Percentiles rank a stretch among this genome's conserved stretches.
Evolutionary conservation across 1,140 invertebrate species (phyloP).

Genomic region (Chrysomallon squamiferum): DNA sequence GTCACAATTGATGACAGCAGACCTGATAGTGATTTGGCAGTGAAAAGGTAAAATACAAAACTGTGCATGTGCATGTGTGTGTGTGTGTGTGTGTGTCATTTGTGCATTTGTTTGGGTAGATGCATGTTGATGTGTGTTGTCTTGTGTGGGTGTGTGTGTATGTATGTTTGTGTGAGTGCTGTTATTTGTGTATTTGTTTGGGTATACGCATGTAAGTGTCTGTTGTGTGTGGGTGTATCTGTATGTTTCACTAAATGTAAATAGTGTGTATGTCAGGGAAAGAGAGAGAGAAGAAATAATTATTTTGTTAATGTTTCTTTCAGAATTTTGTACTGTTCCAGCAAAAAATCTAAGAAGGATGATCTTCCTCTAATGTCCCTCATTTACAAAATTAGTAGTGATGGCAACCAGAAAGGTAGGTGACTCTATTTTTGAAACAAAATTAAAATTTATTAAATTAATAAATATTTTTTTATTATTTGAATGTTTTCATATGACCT

Average conservation of each 20-base stretch:
- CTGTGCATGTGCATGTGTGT: background rate
- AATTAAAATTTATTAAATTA: background rate
- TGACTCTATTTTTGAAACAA: constrained; percentile 2
- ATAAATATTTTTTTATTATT: background rate
- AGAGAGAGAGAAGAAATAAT: too few relatives aligned
- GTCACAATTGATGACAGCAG: constrained; percentile 77
- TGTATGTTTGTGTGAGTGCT: background rate
- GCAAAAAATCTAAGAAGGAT: constrained; percentile 20
- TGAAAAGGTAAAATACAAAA: constrained; percentile 69
- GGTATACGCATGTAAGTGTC: too few relatives aligned
- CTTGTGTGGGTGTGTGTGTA: background rate
- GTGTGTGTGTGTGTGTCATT: background rate
- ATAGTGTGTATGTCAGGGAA: too few relatives aligned
- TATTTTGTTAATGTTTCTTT: too few relatives aligned
- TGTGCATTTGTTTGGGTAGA: background rate
- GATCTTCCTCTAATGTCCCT: constrained; percentile 71
- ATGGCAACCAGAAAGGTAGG: constrained; percentile 67
- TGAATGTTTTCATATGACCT: background rate
- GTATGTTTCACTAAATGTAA: too few relatives aligned
- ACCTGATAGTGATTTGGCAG: constrained; percentile 70
- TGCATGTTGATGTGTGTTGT: background rate
- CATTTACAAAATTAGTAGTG: constrained; percentile 70
- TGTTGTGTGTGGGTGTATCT: too few relatives aligned
- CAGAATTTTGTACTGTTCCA: constrained; percentile 45
- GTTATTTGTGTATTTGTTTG: too few relatives aligned